Evolutionary conservation across 2,888 invertebrate genomes (phyloP), one percentile per base, ranked within the genome.

Genomic region (Volucella bombylans): DNA sequence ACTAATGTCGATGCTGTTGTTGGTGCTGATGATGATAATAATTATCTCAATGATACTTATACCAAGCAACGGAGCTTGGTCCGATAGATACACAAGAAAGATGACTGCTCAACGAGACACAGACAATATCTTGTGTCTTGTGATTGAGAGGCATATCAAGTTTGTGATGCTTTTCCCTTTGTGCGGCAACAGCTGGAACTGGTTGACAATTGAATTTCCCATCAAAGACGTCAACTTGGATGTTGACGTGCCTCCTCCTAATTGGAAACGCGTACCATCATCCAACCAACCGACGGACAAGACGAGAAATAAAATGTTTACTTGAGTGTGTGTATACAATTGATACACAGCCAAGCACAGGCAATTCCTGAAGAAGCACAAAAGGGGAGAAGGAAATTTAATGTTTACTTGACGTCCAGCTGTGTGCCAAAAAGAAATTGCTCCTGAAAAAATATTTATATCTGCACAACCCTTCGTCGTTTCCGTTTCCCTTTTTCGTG

Each of bases 371-470:
- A 43, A 15, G 41, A 43, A 43, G 11, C 14, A 45, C 43, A 4
- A 49, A 45, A n/a, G 54, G 54, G 10, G 39, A 41, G 45, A 39
- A 50, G 61, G 15, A 62, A 62, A 76, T 59, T 47, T 43, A 41
- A 80, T 78, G 69, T 83, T 83, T 74, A 67, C 67, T 83, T 54
- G 50, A 62, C 65, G 79, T 79, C 79, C 83, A 79, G 65, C 69
- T 83, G 83, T 79, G 74, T 71, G 64, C 45, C 59, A 65, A 79
- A 64, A 83, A 83, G 59, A 79, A 83, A 83, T 82, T 78, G 78
- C 78, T 78, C 67, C 78, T 74, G 64, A 78, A 39, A 64, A 78
- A 71, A 57, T 23, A 31, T 31, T 31, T 31, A 31, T 31, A 31
- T 31, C 31, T 31, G 54, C 62, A 74, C 47, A 74, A 73, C 72